Base-by-base conservation (phyloP, 2,797 vertebrate genomes). In the Pangasius macronema region DNA sequence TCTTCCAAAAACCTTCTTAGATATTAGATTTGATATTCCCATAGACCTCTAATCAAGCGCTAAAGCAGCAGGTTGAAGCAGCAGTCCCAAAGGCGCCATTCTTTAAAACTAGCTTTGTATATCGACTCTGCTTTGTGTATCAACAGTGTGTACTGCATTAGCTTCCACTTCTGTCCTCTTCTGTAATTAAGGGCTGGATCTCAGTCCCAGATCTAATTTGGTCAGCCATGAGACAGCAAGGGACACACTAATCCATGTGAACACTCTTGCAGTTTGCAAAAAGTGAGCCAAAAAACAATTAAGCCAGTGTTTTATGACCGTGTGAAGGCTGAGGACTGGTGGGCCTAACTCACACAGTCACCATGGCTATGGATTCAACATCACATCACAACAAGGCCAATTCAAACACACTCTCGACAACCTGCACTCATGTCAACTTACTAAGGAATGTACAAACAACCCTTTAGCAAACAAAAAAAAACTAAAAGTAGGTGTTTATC, bases 361-460 rank as follows among this genome's bases (percentile, higher is more conserved):
- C 95, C 94, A 95, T 95, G 92, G 94, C 89, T 94, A 92, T 93
- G 92, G 91, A 91, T 92, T 91, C 87, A 88, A 81, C 84, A 93
- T 91, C 91, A 90, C 92, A 93, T 93, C 93, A 82, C 84, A 77
- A 91, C 91, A 89, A 87, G 8, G 89, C 93, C 93, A 93, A 91
- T 92, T 94, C 93, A 95, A 94, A 95, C 92, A 92, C 27, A 0
- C 86, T 90, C 93, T 92, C 93, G 88, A 92, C 88, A 88, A 92
- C 92, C 89, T 85, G 87, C 63, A n/a, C 90, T 90, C 76, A 87
- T 92, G 92, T 95, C 94, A 94, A 93, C 94, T 88, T 88, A 91
- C 91, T 84, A 83, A 91, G 94, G 94, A 94, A 95, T 95, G 94
- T 90, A 92, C 95, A 95, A 95, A 95, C 92, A 94, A 89, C 90